Evolutionary conservation across 2,888 invertebrate species (phyloP).

Genomic region (Hypselothyrea guttata): DNA sequence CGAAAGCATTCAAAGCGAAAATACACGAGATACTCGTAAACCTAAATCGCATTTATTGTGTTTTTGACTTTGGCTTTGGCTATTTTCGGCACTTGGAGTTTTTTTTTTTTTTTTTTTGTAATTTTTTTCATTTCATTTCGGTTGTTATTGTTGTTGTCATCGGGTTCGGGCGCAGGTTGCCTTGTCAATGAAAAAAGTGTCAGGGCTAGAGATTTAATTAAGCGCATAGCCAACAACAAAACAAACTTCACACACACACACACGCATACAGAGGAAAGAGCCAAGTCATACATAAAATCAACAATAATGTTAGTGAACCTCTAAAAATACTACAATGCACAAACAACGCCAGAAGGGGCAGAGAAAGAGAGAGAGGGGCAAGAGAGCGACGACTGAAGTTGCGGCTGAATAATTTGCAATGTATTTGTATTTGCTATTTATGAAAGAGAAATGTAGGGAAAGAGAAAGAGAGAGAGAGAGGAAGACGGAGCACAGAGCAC

Average conservation of each 20-base stretch:
- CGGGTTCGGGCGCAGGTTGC: constrained; percentile 48
- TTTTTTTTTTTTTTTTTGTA: no score
- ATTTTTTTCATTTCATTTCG: constrained; percentile 1
- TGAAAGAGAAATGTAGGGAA: no score
- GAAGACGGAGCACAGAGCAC: no score
- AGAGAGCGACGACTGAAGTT: constrained; percentile 1
- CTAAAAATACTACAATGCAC: constrained; percentile 57
- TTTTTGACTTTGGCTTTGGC: constrained; percentile 29
- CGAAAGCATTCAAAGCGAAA: constrained; percentile 49
- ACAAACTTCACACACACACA: constrained; percentile 26
- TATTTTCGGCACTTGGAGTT: constrained; percentile 52
- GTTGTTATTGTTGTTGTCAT: constrained; percentile 24
- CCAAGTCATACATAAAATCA: constrained; percentile 26
- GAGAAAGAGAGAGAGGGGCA: constrained; percentile 15
- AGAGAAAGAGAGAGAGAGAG: constrained; percentile 23
- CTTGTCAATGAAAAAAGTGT: constrained; percentile 77
- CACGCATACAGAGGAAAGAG: constrained; percentile 12
- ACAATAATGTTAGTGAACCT: constrained; percentile 67
- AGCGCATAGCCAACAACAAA: constrained; percentile 50
- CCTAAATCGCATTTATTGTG: constrained; percentile 66
- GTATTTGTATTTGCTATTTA: background rate
- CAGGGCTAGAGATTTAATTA: constrained; percentile 77
- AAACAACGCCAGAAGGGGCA: no score
- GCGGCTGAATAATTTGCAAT: no score
- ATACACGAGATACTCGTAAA: constrained; percentile 45